Conservation (phyloP, 1,140 invertebrate species). For the Condylostylus longicornis region DNA sequence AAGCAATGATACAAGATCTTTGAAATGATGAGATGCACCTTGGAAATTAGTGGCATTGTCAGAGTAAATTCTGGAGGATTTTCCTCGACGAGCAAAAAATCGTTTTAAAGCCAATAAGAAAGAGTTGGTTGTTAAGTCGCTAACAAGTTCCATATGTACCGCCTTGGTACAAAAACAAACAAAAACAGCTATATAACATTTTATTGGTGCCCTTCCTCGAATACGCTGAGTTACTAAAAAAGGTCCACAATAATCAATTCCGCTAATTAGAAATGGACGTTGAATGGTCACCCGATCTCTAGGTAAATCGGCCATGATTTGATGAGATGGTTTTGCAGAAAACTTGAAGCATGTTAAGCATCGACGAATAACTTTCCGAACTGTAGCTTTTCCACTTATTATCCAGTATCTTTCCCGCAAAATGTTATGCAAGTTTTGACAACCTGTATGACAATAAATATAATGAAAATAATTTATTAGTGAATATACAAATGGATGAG, state of each 20-base stretch:
- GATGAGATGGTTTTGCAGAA: conserved; percentile 12
- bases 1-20: conserved; percentile 4
- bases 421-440: conserved; percentile 15
- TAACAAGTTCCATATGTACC: conserved; percentile 17
- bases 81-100: conserved; percentile 11
- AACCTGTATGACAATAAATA: conserved; percentile 21
- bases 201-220: not conserved
- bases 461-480: conserved; percentile 24
- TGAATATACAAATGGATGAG: conserved; percentile 20
- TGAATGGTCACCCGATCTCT: conserved; percentile 6
- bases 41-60: conserved; percentile 28
- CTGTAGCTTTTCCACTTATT: conserved; percentile 14
- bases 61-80: conserved; percentile 12
- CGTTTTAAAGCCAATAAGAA: conserved; percentile 14
- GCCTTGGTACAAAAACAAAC: conserved; percentile 16
- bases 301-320: conserved; percentile 25
- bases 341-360: conserved; percentile 24
- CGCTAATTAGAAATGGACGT: conserved; percentile 14
- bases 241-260: conserved; percentile 28
- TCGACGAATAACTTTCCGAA: conserved; percentile 10
- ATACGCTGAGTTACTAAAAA: conserved; percentile 8
- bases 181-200: conserved; percentile 11
- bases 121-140: conserved; percentile 8
- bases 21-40: no score
- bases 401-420: conserved; percentile 18